A percentile compares a stretch with the other conserved stretches of the same genome.
Evolutionary conservation across 2,113 vertebrate genomes (phyloP).

Genomic region (Pan troglodytes): DNA sequence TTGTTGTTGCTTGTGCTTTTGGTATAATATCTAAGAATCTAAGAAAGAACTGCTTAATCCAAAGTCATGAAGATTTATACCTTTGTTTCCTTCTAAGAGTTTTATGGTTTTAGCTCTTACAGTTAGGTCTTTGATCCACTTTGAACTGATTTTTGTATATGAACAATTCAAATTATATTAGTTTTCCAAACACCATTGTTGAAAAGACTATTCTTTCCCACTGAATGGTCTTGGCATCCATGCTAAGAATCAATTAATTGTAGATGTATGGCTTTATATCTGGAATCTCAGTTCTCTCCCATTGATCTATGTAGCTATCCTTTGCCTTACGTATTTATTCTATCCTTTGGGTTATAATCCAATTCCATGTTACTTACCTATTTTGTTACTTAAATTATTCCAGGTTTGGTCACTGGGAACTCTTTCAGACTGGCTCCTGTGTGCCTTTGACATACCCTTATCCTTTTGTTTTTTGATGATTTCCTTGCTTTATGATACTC

Average conservation of each 20-base stretch:
- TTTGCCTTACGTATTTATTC: background rate
- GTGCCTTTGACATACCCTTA: background rate
- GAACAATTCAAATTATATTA: background rate
- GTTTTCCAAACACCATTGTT: background rate
- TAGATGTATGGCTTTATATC: background rate
- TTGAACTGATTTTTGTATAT: conserved; percentile 24
- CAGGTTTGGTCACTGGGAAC: background rate
- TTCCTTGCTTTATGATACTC: background rate
- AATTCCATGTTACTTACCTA: background rate
- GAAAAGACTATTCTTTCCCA: background rate
- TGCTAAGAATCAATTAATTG: background rate
- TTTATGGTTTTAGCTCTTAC: background rate
- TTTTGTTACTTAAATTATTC: background rate
- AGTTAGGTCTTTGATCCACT: background rate
- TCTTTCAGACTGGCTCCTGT: background rate
- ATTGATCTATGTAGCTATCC: background rate
- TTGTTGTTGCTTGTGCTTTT: background rate
- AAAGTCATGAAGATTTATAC: background rate
- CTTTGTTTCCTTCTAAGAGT: background rate
- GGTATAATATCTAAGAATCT: background rate
- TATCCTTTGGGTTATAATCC: background rate
- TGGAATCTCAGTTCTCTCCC: background rate
- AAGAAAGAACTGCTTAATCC: background rate
- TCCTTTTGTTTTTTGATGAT: background rate
- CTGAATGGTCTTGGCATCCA: background rate